Evolutionary conservation across 2,113 vertebrate genomes (phyloP).

Genomic region (Ornithorhynchus anatinus): DNA sequence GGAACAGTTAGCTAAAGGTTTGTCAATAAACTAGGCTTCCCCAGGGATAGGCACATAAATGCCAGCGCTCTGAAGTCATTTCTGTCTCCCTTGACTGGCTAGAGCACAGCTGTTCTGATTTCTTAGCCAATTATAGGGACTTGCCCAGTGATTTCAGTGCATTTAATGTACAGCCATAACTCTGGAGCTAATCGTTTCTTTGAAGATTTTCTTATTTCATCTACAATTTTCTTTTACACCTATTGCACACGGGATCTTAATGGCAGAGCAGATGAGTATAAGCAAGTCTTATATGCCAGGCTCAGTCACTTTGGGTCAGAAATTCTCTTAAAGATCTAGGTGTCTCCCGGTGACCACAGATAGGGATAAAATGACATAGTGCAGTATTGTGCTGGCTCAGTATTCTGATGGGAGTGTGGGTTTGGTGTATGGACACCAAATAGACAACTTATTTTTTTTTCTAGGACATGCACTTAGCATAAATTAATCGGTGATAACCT

Average conservation of each 20-base stretch:
- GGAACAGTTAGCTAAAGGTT: background rate
- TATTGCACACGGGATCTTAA: background rate
- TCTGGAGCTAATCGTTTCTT: slow-evolving; percentile 6
- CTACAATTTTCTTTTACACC: background rate
- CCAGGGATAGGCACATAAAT: slow-evolving; percentile 6
- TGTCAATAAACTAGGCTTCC: slow-evolving; percentile 4
- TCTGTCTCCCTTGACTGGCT: background rate
- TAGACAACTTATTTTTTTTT: no score
- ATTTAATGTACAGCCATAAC: slow-evolving; percentile 22
- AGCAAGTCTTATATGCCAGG: no score
- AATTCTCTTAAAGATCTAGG: no score
- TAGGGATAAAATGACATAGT: no score
- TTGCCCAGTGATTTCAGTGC: background rate
- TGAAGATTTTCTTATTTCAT: slow-evolving; percentile 31
- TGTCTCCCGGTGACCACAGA: no score
- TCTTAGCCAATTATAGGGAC: slow-evolving; percentile 23
- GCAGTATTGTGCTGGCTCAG: no score
- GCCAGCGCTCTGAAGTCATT: background rate
- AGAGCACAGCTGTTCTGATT: slow-evolving; percentile 9
- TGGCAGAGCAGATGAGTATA: background rate
- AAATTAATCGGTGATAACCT: no score
- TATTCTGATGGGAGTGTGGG: no score
- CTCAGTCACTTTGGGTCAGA: no score
- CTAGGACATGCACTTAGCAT: no score
- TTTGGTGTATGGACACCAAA: no score